These are phyloP conservation scores for Leptogaster cylindrica DNA, from an alignment of 2,888 invertebrate genomes.

Conservation along the genomic window DNA sequence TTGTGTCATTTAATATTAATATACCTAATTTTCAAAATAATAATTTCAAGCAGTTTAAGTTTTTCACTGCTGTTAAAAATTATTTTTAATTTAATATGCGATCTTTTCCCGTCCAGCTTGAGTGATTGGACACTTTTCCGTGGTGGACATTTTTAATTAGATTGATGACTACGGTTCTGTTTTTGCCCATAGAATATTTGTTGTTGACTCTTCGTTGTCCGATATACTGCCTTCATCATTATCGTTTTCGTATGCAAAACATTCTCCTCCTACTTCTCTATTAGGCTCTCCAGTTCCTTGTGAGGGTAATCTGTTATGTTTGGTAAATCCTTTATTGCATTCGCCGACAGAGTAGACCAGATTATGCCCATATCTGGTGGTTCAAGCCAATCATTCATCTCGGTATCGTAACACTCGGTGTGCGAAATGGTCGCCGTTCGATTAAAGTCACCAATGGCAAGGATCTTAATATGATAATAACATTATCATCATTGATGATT, in stretches of 20 bases:
- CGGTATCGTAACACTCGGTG: conserved; percentile 85
- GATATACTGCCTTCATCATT: conserved; percentile 22
- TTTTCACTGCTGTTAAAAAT: too few relatives aligned
- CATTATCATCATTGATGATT: conserved; percentile 91
- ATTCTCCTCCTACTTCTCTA: conserved; percentile 86
- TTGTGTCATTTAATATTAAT: too few relatives aligned
- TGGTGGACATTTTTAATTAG: too few relatives aligned
- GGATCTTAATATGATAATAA: too few relatives aligned
- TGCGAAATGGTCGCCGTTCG: conserved; percentile 91
- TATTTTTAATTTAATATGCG: too few relatives aligned
- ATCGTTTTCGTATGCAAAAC: conserved; percentile 51
- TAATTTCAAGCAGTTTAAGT: too few relatives aligned
- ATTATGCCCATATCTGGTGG: conserved; percentile 94
- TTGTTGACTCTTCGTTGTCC: too few relatives aligned
- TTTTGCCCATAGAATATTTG: too few relatives aligned
- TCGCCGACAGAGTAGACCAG: conserved; percentile 87
- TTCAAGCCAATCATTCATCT: conserved; percentile 71
- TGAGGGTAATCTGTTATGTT: conserved; percentile 91
- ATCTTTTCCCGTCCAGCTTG: too few relatives aligned
- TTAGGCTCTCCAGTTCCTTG: conserved; percentile 81
- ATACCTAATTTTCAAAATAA: too few relatives aligned
- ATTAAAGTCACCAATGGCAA: conserved; percentile 93
- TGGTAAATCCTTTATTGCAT: conserved; percentile 85
- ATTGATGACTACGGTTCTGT: too few relatives aligned
- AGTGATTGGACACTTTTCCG: too few relatives aligned